Evolutionary conservation across 2,797 vertebrate genomes (phyloP), one percentile per base, ranked within the genome.

Genomic region (Serranus cabrilla): DNA sequence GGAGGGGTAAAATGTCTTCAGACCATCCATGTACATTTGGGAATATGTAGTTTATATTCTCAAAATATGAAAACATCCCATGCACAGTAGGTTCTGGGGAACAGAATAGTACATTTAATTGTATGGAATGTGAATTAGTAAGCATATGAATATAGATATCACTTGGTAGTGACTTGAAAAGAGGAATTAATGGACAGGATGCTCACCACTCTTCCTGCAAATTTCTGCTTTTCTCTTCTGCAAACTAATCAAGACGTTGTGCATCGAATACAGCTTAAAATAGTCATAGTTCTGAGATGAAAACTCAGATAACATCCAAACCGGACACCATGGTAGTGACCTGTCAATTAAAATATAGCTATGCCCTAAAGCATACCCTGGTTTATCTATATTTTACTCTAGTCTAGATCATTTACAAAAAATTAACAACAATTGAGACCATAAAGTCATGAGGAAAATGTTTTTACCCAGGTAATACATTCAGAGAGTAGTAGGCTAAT

Each of bases 191-290:
- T 49, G 21, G 37, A 69, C 66, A 66, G 74, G 70, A 88, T 84
- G 79, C 65, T 85, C 58, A 54, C 31, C 55, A 62, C 71, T 82
- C 59, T 57, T 16, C 57, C 37, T 65, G 18, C 25, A 58, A 59
- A n/a, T 72, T 74, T 8, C 27, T 74, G 16, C 62, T 78, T 58
- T 81, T 60, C 43, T 55, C 1, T 42, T 76, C 21, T 78, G 68
- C 34, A 80, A 34, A 37, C 12, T 47, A 74, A 70, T 42, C 5
- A 4, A 47, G 6, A 43, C 5, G 18, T 51, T 27, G 14, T 51
- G 5, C n/a, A 34, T 40, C 21, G 39, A 20, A 23, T 23, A 27
- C n/a, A 71, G 3, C 27, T 27, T 27, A 27, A 27, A 27, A 27
- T 3, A 6, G 27, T 27, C 27, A 27, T 3, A 27, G 27, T 27